phyloP scores from a whole-genome alignment of 2,113 vertebrate genomes.

The Callaeas wilsoni region DNA sequence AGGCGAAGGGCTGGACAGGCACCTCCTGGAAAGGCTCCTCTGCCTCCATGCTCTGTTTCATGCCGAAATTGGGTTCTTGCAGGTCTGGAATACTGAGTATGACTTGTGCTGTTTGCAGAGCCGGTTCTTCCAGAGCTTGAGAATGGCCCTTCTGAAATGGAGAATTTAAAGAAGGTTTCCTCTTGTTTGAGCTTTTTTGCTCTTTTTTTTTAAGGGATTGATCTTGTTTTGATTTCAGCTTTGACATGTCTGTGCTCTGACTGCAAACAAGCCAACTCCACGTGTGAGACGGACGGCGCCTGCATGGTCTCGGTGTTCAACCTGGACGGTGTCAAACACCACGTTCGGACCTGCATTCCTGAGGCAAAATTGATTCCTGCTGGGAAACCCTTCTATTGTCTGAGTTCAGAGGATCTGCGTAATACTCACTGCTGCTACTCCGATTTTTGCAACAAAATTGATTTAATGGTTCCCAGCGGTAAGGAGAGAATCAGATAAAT shows the following conservation, averaged over 20 bases:
- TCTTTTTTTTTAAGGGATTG: neutral
- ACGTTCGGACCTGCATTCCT: constrained; percentile 88
- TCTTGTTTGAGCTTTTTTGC: fast-evolving
- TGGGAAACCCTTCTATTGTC: constrained; percentile 92
- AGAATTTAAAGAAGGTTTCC: neutral
- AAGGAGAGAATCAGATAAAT: constrained; percentile 19
- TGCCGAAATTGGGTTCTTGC: neutral
- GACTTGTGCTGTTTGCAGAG: neutral
- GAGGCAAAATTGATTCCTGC: constrained; percentile 82
- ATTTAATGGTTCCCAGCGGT: constrained; percentile 89
- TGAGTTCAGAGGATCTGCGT: constrained; percentile 87
- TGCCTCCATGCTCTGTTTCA: neutral
- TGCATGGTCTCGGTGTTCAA: constrained; percentile 94
- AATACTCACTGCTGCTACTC: constrained; percentile 97
- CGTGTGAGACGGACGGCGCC: constrained; percentile 93
- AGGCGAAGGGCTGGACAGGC: neutral
- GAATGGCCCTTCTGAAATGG: neutral
- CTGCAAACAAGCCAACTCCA: constrained; percentile 87
- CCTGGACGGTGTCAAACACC: constrained; percentile 81
- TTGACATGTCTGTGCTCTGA: constrained; percentile 88
- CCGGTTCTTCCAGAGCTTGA: neutral
- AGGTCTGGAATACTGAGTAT: neutral
- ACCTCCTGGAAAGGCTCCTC: neutral
- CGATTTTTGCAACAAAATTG: constrained; percentile 95
- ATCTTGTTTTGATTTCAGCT: constrained; percentile 64